Evolutionary conservation across 1,140 invertebrate species (phyloP).

Genomic region (Rhagoletis zephyria): DNA sequence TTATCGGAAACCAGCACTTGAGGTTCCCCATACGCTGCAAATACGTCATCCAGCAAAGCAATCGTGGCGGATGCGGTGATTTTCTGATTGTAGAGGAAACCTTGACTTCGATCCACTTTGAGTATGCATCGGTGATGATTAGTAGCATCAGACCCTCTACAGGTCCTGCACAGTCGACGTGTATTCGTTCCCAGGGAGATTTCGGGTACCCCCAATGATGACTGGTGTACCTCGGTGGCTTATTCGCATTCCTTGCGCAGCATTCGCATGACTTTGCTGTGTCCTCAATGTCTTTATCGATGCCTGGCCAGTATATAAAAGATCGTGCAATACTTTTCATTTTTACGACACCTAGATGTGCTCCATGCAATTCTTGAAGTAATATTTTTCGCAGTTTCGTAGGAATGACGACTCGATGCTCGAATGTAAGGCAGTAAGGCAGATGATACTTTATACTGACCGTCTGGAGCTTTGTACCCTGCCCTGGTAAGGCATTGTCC

Average conservation of each 20-base stretch:
- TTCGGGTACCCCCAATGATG: too few relatives aligned
- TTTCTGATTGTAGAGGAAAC: too few relatives aligned
- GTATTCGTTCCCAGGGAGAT: too few relatives aligned
- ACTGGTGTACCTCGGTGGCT: too few relatives aligned
- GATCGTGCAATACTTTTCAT: constrained; percentile 72
- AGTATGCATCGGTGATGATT: too few relatives aligned
- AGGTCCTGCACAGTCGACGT: too few relatives aligned
- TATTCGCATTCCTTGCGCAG: background rate
- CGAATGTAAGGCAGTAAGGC: background rate
- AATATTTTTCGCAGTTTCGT: constrained; percentile 56
- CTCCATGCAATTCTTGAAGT: constrained; percentile 70
- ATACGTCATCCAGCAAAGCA: too few relatives aligned
- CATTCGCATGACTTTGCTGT: constrained; percentile 22
- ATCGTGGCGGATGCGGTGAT: too few relatives aligned
- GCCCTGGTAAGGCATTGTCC: constrained; percentile 8
- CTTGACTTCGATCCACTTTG: too few relatives aligned
- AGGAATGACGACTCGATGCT: constrained; percentile 14
- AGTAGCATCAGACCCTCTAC: too few relatives aligned
- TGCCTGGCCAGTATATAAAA: constrained; percentile 74
- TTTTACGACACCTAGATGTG: constrained; percentile 73
- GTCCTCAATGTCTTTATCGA: constrained; percentile 73
- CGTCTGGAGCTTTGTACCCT: constrained; percentile 30
- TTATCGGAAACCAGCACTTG: too few relatives aligned
- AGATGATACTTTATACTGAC: constrained; percentile 10
- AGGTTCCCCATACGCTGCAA: too few relatives aligned